phyloP scores from a whole-genome alignment of 2,113 vertebrate genomes.

The Apistogramma diplotaenia region DNA sequence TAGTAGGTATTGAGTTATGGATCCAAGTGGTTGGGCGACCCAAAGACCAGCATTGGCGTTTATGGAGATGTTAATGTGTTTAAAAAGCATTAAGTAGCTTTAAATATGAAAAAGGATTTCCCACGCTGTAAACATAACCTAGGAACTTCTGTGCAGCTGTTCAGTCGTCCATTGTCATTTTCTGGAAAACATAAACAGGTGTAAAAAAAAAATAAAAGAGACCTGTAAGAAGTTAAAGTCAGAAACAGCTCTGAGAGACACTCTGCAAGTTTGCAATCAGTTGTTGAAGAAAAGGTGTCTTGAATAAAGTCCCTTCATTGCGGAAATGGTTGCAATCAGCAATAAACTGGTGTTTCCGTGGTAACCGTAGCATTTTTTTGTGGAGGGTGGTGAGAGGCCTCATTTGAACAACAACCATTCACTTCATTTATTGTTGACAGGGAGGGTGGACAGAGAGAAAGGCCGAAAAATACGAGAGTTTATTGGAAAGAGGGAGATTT shows the following conservation, averaged over 20 bases:
- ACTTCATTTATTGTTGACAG: conserved; percentile 56
- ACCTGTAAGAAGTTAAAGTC: neutral
- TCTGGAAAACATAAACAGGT: neutral
- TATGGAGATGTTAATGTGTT: neutral
- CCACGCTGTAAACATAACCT: neutral
- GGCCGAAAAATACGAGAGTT: conserved; percentile 53
- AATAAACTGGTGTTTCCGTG: conserved; percentile 50
- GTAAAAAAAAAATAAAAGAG: too few relatives aligned
- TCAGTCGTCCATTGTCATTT: neutral
- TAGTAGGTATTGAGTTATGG: neutral
- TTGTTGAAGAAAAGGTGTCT: conserved; percentile 33
- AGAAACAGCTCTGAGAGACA: neutral
- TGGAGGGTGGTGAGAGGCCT: conserved; percentile 31
- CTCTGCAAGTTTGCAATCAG: conserved; percentile 1
- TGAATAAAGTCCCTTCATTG: conserved; percentile 58
- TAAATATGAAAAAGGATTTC: neutral
- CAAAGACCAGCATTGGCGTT: neutral
- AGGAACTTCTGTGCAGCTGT: neutral
- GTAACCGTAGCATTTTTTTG: conserved; percentile 39
- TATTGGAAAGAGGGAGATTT: conserved; percentile 76
- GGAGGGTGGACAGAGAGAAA: conserved; percentile 27
- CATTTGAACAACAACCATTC: conserved; percentile 63
- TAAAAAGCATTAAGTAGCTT: neutral
- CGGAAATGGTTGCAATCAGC: conserved; percentile 17
- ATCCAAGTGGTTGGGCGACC: neutral